Evolutionary conservation across 2,888 invertebrate genomes (phyloP).

Genomic region (Dolichopus griseipennis): DNA sequence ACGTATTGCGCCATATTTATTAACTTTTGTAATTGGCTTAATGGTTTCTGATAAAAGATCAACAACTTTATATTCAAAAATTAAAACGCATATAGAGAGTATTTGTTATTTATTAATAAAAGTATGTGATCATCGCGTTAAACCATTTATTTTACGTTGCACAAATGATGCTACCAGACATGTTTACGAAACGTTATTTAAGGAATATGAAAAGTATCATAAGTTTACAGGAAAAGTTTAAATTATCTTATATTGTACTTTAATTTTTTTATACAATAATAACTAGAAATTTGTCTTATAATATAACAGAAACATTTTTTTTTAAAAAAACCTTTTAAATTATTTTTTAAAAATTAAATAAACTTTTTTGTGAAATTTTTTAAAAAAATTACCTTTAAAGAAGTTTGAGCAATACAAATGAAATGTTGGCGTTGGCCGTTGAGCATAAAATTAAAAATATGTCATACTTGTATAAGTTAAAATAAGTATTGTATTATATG

Average conservation of each 20-base stretch:
- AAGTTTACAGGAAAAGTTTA: constrained; percentile 42
- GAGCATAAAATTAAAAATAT: too few species aligned
- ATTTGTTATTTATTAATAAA: constrained; percentile 38
- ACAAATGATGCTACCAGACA: constrained; percentile 39
- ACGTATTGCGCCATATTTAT: constrained; percentile 38
- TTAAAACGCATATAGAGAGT: constrained; percentile 38
- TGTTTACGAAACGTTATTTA: constrained; percentile 35
- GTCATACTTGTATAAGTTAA: too few species aligned
- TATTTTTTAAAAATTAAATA: too few species aligned
- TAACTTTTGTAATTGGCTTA: constrained; percentile 35
- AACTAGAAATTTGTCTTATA: too few species aligned
- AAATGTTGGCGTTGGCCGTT: too few species aligned
- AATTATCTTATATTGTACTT: constrained; percentile 13
- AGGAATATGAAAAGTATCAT: constrained; percentile 39
- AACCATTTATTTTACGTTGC: constrained; percentile 37
- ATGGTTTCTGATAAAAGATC: constrained; percentile 38
- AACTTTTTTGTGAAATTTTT: too few species aligned
- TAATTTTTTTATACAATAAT: too few species aligned
- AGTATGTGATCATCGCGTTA: constrained; percentile 39
- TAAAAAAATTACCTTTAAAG: too few species aligned
- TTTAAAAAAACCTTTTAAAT: too few species aligned
- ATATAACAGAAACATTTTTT: too few species aligned
- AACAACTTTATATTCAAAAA: constrained; percentile 39
- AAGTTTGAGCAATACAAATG: too few species aligned
- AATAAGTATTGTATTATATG: too few species aligned